Base-by-base conservation (phyloP, 2,797 vertebrate genomes). In the Gobio occitaniae region DNA sequence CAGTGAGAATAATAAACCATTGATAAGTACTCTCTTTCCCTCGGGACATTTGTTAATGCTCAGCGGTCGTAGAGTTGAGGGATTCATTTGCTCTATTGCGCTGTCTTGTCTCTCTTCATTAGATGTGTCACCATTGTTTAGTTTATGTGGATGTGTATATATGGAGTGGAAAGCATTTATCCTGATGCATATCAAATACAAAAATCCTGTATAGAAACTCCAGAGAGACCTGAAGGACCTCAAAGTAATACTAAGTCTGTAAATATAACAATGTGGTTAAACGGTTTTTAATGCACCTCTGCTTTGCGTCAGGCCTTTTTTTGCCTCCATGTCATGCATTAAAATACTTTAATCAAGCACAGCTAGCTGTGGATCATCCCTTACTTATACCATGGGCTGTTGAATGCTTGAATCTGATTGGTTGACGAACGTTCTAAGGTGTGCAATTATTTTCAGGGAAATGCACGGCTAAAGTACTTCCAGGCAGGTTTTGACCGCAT, bases 61-160 rank as follows among this genome's bases (percentile, higher is more conserved):
- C 15, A 59, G 66, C 56, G 68, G 50, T 56, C 36, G 3, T 6
- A 17, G 29, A 19, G 48, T 19, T 52, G 19, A 81, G 32, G 66
- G 80, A 61, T 70, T 56, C 8, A 77, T 86, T 82, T 82, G 84
- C 75, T 82, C 71, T 63, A 66, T 63, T n/a, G 32, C 50, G 4
- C 59, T 25, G 38, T 63, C 63, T 48, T 70, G 65, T 82, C 80
- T 86, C 38, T 59, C 80, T 29, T 77, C 72, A 76, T 86, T 76
- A 77, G 71, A 77, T 71, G 54, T 77, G 75, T 54, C 80, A 72
- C 74, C 80, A 54, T 66, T 70, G 80, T 56, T 86, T 77, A 82
- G 74, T 72, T 86, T 68, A 59, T 54, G 65, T 41, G 41, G 71
- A 81, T 66, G 29, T 61, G 70, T 36, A 86, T 11, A 38, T 32